Base-by-base conservation (phyloP, 2,888 invertebrate species). In the Scaptomyza cyrtandrae region DNA sequence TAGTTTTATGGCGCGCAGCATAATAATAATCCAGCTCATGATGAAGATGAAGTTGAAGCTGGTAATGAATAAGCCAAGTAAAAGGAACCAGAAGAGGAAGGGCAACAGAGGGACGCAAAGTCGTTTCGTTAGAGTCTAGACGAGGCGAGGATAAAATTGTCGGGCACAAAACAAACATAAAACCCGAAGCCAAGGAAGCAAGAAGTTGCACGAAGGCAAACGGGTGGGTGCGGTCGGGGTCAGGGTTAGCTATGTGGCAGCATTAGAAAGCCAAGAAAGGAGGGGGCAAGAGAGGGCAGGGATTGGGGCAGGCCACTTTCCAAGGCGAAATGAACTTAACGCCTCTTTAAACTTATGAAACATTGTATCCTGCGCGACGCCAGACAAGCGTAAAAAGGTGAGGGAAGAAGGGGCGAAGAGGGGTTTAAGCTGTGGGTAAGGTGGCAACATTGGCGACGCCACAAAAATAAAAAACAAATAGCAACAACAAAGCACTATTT, bases 291-390 rank as follows among this genome's bases (percentile, higher is more conserved):
- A 9, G 6, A 3, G 2, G 3, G 7, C 6, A 0, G 2, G 4
- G 6, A n/a, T n/a, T 0, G 67, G 59, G 9, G 24, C 48, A n/a
- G 7, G 41, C 55, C 49, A 60, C 24, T 46, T 49, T 46, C 58
- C 45, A 56, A 39, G 37, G 59, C 72, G 48, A 86, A 85, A 81
- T 81, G 72, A 87, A 88, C 87, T 86, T 81, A 85, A 87, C 84
- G 88, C 86, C 85, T 81, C 80, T 81, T 85, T 84, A 85, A 85
- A 75, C 74, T 80, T 75, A 67, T 77, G 77, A 82, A 85, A 82
- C 78, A 84, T 78, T 78, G 77, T 79, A 79, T 79, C 72, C 77
- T 61, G 55, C 31, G 55, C 56, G 71, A 68, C 58, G 58, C 19
- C 58, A 63, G 61, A 31, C 44, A 62, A 54, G 46, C 43, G 4